Conservation (phyloP, 2,113 vertebrate species). For the Fregata magnificens region DNA sequence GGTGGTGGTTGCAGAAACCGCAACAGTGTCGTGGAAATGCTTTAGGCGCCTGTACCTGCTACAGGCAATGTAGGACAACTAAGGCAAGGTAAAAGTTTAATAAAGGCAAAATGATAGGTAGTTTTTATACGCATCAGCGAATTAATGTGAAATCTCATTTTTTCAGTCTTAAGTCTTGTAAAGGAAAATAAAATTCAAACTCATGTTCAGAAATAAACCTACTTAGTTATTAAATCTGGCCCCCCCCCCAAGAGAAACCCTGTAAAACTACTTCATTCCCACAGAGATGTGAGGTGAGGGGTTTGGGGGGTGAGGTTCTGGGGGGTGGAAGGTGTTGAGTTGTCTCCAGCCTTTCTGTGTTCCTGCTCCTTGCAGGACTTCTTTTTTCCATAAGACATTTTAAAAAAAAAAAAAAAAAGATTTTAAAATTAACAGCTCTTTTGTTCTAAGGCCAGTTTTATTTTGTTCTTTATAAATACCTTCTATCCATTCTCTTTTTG, state of each 20-base stretch:
- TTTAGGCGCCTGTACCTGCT: background rate
- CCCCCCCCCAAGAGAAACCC: background rate
- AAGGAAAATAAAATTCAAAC: background rate
- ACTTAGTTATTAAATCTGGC: background rate
- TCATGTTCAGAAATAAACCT: background rate
- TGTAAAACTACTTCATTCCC: background rate
- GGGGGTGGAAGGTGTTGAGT: background rate
- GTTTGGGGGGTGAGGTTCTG: background rate
- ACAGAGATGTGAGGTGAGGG: rapidly evolving
- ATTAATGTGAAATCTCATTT: background rate
- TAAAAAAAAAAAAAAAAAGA: background rate
- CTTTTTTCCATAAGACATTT: background rate
- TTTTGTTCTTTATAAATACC: background rate
- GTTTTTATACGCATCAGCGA: background rate
- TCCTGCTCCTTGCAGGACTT: background rate
- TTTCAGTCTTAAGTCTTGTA: background rate
- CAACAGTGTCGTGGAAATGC: rapidly evolving
- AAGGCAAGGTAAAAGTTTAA: no score
- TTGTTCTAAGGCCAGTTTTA: background rate
- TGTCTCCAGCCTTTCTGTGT: background rate
- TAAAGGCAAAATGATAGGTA: background rate
- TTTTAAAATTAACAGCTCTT: background rate
- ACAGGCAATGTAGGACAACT: rapidly evolving
- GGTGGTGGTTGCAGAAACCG: background rate
- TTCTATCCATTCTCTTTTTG: background rate